Conservation (phyloP, 2,113 vertebrate genomes). For the Vulpes lagopus region DNA sequence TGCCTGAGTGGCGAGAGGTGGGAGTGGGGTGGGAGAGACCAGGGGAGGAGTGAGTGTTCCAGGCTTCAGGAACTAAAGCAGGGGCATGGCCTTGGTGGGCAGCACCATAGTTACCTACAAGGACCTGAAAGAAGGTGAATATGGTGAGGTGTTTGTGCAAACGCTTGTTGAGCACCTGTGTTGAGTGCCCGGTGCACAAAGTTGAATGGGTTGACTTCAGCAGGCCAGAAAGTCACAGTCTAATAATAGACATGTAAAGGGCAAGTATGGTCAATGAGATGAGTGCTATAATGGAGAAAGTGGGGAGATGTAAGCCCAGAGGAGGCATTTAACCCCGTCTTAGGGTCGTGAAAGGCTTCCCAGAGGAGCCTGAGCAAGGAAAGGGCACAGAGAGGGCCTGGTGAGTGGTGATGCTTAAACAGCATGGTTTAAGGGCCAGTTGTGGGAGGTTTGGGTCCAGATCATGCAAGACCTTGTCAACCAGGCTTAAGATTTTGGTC, state of each 20-base stretch:
- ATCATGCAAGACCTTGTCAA: background rate
- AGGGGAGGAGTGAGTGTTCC: background rate
- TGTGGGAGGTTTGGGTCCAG: background rate
- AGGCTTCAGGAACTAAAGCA: background rate
- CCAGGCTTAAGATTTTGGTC: background rate
- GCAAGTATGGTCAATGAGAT: background rate
- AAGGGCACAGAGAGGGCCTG: background rate
- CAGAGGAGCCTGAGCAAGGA: background rate
- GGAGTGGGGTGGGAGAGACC: background rate
- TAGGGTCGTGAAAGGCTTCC: slow-evolving; percentile 6
- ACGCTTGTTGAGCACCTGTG: background rate
- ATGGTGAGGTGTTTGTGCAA: background rate
- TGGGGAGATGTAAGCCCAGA: background rate
- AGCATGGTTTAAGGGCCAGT: background rate
- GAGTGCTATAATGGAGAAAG: background rate
- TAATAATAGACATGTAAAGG: background rate
- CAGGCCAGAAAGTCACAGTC: background rate
- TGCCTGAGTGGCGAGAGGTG: background rate
- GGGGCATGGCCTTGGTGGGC: background rate
- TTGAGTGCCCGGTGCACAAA: background rate
- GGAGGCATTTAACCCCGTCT: background rate
- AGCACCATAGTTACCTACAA: background rate
- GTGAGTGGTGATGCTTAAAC: background rate
- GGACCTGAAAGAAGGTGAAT: background rate
- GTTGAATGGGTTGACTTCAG: slow-evolving; percentile 17